phyloP scores from a whole-genome alignment of 2,113 vertebrate genomes.

The Daphoenositta chrysoptera region DNA sequence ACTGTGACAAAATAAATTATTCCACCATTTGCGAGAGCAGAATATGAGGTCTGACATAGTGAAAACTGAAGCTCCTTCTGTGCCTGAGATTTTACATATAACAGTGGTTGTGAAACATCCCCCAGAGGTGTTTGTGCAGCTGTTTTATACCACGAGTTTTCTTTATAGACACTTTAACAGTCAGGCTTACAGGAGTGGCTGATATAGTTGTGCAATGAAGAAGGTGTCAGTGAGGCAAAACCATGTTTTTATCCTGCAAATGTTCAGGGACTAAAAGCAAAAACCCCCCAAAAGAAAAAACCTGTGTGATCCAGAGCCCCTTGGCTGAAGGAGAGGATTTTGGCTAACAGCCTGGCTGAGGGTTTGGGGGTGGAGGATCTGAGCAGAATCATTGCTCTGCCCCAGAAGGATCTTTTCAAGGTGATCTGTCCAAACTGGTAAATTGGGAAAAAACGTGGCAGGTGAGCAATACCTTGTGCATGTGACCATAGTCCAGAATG shows the following conservation, averaged over 20 bases:
- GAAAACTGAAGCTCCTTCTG: constrained; percentile 3
- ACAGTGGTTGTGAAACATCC: neutral
- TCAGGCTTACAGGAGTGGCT: neutral
- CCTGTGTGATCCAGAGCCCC: neutral
- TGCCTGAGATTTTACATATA: neutral
- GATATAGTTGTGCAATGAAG: neutral
- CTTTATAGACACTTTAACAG: neutral
- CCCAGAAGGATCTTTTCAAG: neutral
- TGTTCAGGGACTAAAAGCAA: neutral
- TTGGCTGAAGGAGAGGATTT: neutral
- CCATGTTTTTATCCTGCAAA: neutral
- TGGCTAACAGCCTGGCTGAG: neutral
- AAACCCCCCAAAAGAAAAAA: neutral
- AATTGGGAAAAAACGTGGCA: neutral
- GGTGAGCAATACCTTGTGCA: neutral
- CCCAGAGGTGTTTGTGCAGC: neutral
- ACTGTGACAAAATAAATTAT: constrained; percentile 42
- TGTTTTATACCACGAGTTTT: neutral
- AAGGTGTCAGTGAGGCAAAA: neutral
- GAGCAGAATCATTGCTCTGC: neutral
- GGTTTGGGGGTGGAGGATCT: neutral
- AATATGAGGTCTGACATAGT: neutral
- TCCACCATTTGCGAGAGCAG: neutral
- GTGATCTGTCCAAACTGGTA: neutral
- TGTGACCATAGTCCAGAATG: neutral